Evolutionary conservation across 2,113 vertebrate genomes (phyloP).

Genomic region (Prunella fulvescens): DNA sequence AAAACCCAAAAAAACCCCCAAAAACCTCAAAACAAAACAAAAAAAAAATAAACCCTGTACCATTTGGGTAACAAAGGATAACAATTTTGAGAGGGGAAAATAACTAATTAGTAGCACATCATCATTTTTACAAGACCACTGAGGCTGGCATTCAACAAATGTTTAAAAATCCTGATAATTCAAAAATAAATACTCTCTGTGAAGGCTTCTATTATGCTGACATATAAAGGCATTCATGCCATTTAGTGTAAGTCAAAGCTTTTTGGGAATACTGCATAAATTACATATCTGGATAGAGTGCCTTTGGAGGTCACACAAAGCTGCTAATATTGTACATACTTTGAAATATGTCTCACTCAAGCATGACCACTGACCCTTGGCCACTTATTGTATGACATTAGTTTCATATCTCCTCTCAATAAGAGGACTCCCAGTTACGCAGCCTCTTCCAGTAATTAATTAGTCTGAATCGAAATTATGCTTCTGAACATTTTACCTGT

Average conservation of each 20-base stretch:
- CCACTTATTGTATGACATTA: not conserved
- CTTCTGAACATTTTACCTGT: not conserved
- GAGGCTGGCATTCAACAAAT: not conserved
- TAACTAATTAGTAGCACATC: not conserved
- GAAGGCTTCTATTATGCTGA: not conserved
- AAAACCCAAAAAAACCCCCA: not conserved
- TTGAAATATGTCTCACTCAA: not conserved
- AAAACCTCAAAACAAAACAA: not conserved
- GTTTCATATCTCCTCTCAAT: not conserved
- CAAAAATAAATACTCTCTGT: not conserved
- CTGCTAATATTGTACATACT: not conserved
- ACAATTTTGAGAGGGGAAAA: not conserved
- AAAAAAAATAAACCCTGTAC: not conserved
- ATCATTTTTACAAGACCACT: not conserved
- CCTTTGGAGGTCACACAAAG: not conserved
- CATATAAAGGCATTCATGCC: not conserved
- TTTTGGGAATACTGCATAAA: not conserved
- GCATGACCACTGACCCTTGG: not conserved
- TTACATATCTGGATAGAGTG: not conserved
- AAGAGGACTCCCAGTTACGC: not conserved
- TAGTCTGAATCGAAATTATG: not conserved
- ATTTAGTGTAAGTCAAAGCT: not conserved
- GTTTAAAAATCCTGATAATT: not conserved
- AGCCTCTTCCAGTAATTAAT: not conserved
- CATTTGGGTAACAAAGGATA: not conserved